Percentiles rank a stretch among this genome's conserved stretches.
These are phyloP conservation scores for Microdon myrmicae DNA, from an alignment of 2,888 invertebrate species.

Conservation along the genomic window DNA sequence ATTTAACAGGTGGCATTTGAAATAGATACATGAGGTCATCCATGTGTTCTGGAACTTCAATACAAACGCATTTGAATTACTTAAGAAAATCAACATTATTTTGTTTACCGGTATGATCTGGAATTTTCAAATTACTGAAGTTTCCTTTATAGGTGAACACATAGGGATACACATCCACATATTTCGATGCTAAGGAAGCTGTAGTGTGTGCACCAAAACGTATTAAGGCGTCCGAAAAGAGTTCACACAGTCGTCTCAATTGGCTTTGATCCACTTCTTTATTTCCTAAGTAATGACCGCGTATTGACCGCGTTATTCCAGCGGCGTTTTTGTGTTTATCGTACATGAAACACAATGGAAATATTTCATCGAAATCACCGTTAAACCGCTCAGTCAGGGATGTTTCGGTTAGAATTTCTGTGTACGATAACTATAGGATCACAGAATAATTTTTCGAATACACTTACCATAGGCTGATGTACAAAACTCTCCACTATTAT, in stretches of 20 bases:
- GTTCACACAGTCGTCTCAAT: constrained; percentile 57
- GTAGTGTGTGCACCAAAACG: constrained; percentile 68
- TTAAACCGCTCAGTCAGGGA: constrained; percentile 65
- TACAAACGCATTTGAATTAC: constrained; percentile 39
- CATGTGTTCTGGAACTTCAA: constrained; percentile 65
- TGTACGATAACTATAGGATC: background rate
- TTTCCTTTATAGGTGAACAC: constrained; percentile 68
- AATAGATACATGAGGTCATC: constrained; percentile 70
- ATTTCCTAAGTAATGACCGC: constrained; percentile 41
- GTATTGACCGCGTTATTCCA: constrained; percentile 24
- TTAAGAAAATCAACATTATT: constrained; percentile 10
- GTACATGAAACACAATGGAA: constrained; percentile 69
- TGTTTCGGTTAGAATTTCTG: constrained; percentile 61
- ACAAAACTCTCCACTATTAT: constrained; percentile 68
- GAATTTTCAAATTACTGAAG: constrained; percentile 63
- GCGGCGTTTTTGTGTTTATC: constrained; percentile 55
- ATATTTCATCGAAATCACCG: constrained; percentile 67
- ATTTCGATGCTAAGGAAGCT: constrained; percentile 66
- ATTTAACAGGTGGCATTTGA: constrained; percentile 60
- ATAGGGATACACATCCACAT: constrained; percentile 68
- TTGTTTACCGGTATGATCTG: constrained; percentile 18
- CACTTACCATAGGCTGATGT: constrained; percentile 64
- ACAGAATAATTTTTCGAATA: background rate
- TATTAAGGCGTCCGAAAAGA: constrained; percentile 68
- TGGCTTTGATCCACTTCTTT: constrained; percentile 7